Conservation (phyloP, 2,113 vertebrate genomes). For the Bettongia penicillata region DNA sequence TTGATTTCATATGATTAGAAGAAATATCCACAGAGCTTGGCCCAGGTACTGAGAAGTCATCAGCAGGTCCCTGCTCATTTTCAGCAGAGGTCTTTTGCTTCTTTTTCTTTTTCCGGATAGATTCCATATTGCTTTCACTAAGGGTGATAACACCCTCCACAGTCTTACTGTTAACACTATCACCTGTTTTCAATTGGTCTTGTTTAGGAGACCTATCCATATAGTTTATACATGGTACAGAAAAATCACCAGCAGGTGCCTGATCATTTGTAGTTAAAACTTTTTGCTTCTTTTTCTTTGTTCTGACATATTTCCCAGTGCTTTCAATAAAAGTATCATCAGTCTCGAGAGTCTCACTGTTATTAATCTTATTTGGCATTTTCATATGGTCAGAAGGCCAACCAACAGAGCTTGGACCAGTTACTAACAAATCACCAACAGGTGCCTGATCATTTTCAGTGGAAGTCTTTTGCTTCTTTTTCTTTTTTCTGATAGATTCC, state of each 20-base stretch:
- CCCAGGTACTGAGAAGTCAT: accelerated
- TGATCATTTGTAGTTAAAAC: neutral
- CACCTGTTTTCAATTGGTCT: neutral
- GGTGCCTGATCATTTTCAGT: accelerated
- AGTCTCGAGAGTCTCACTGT: accelerated
- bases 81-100: accelerated
- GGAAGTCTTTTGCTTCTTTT: neutral
- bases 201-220: neutral
- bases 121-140: neutral
- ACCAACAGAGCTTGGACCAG: accelerated
- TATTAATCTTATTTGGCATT: accelerated
- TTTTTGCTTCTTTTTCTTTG: neutral
- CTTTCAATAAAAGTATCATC: accelerated
- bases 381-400: accelerated
- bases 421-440: accelerated
- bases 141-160: neutral
- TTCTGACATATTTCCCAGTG: accelerated
- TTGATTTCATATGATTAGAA: neutral
- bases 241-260: neutral
- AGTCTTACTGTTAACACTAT: neutral
- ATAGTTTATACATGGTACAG: neutral
- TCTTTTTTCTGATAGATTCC: neutral
- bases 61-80: accelerated
- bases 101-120: neutral
- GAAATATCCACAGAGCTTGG: accelerated